Evolutionary conservation across 2,888 invertebrate genomes (phyloP).

Genomic region (Drosophila conformis): DNA sequence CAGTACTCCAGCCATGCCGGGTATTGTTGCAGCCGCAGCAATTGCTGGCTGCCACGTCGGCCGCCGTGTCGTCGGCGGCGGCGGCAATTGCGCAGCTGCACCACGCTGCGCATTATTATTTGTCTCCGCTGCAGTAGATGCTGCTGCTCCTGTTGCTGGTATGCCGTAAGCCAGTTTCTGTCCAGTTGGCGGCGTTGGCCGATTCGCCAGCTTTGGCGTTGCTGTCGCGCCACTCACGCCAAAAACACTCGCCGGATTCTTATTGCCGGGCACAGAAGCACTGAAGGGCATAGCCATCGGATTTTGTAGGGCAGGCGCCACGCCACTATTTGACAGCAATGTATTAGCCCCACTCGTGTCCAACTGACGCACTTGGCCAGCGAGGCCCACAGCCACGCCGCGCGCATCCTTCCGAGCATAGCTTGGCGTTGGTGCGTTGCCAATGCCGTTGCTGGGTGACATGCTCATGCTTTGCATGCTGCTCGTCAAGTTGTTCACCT

Average conservation of each 20-base stretch:
- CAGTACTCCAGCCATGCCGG: not conserved
- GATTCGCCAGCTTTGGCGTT: conserved; percentile 5
- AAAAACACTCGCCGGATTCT: conserved; percentile 50
- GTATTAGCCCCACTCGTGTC: conserved; percentile 23
- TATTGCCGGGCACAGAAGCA: conserved; percentile 32
- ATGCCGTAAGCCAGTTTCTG: conserved; percentile 35
- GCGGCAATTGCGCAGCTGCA: conserved; percentile 6
- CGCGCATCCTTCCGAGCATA: conserved; percentile 45
- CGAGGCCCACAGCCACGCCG: conserved; percentile 50
- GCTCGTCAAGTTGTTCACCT: conserved; percentile 48
- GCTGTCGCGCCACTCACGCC: conserved; percentile 23
- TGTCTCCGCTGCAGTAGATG: conserved; percentile 34
- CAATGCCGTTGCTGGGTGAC: conserved; percentile 54
- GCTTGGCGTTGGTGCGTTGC: conserved; percentile 4
- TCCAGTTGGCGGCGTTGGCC: conserved; percentile 8
- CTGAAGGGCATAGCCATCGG: conserved; percentile 52
- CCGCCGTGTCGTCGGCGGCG: conserved; percentile 12
- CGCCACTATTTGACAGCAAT: conserved; percentile 29
- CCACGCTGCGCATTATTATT: conserved; percentile 56
- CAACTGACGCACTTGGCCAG: conserved; percentile 9
- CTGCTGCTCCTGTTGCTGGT: conserved; percentile 3
- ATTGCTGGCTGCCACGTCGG: conserved; percentile 36
- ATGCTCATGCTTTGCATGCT: conserved; percentile 75
- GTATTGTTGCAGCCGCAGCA: conserved; percentile 7
- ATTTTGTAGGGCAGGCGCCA: conserved; percentile 35